Percentiles rank a stretch among this genome's conserved stretches.
phyloP scores from a whole-genome alignment of 2,113 vertebrate genomes.

The Tretioscincus oriximinensis region DNA sequence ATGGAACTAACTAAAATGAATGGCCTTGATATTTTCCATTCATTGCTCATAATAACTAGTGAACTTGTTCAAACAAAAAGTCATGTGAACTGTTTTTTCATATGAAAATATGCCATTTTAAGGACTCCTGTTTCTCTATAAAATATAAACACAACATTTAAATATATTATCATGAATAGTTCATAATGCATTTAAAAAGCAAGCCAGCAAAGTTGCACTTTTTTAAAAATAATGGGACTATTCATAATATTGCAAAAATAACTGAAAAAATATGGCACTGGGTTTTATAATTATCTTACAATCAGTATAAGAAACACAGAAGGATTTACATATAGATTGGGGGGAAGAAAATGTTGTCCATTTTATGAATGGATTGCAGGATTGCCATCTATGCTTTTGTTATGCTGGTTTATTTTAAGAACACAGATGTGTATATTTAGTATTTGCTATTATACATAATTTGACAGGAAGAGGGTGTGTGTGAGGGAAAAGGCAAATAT shows the following conservation, averaged over 20 bases:
- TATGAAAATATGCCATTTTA: slow-evolving; percentile 18
- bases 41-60: slow-evolving; percentile 25
- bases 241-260: slow-evolving; percentile 38
- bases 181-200: slow-evolving; percentile 29
- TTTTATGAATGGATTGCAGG: neutral
- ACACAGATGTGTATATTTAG: slow-evolving; percentile 23
- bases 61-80: slow-evolving; percentile 19
- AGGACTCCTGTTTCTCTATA: accelerated
- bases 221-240: slow-evolving; percentile 12
- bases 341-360: slow-evolving; percentile 18
- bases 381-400: neutral
- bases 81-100: slow-evolving; percentile 16
- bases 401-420: slow-evolving; percentile 42
- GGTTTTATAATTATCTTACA: slow-evolving; percentile 26
- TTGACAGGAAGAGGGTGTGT: slow-evolving; percentile 20
- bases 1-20: slow-evolving; percentile 37
- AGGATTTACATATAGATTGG: slow-evolving; percentile 34
- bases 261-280: slow-evolving; percentile 20
- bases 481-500: slow-evolving; percentile 31
- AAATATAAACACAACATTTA: slow-evolving; percentile 27
- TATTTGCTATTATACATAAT: slow-evolving; percentile 21
- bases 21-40: slow-evolving; percentile 6
- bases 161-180: slow-evolving; percentile 23
- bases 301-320: slow-evolving; percentile 3
- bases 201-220: neutral